Conservation (phyloP, 1,140 invertebrate species). For the Euwallacea similis region DNA sequence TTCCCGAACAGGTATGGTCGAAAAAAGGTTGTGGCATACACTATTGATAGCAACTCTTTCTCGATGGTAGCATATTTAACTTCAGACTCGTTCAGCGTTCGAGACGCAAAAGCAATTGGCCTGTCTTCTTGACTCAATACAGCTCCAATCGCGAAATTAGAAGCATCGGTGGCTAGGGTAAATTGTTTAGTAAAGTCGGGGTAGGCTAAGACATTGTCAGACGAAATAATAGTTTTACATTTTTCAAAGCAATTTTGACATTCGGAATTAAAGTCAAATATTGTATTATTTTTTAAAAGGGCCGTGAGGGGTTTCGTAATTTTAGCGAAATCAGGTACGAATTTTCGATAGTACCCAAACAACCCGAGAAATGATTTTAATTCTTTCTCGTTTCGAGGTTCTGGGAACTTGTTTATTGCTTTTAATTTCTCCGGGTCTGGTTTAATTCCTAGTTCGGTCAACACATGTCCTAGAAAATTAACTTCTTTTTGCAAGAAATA, state of each 20-base stretch:
- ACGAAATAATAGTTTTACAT: background rate
- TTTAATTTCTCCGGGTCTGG: background rate
- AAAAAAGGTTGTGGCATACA: no score
- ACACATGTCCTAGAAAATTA: background rate
- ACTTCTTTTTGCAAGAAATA: background rate
- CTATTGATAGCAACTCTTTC: no score
- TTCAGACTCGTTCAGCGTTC: no score
- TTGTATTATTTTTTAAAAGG: conserved; percentile 2
- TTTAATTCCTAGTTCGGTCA: conserved; percentile 2
- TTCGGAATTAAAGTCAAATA: background rate
- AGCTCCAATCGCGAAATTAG: no score
- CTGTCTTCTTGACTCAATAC: no score
- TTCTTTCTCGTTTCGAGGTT: background rate
- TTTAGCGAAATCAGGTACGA: background rate
- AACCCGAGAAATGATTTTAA: conserved; percentile 1
- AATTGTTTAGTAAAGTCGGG: background rate
- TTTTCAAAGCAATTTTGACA: background rate
- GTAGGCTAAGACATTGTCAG: background rate
- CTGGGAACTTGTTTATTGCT: background rate
- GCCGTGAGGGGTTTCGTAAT: background rate
- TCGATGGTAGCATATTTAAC: no score
- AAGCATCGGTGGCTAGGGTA: no score
- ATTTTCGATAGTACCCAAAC: background rate
- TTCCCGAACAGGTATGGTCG: no score
- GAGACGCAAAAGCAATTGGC: no score